Base-by-base conservation (phyloP, 2,113 vertebrate genomes). In the Microcebus griseorufus region DNA sequence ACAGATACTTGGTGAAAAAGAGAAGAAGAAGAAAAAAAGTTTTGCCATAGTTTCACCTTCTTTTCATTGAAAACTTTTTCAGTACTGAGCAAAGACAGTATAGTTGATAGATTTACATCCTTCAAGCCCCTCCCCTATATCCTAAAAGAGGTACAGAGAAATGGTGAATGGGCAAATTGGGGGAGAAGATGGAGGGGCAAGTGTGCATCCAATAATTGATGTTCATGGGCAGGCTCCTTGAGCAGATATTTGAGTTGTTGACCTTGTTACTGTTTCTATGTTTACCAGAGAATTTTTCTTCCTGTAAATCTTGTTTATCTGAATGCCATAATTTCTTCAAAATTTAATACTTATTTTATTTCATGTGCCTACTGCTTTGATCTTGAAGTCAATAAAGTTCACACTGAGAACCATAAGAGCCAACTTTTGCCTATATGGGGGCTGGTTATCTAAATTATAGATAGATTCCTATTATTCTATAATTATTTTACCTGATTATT, bases 261-360 rank as follows among this genome's bases (percentile, higher is more conserved):
- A 58, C 51, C 32, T 75, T 86, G 22, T 93, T 96, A 51, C 9
- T 87, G 3, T 83, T 92, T 13, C 22, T 89, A 5, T 83, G 9
- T 62, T 84, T 84, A 88, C 18, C 58, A 29, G 7, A 60, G 7
- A 60, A 17, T 51, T 94, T 93, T 90, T 93, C 80, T 73, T 82
- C 27, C n/a, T 92, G 0, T 93, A 69, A 94, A 79, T 89, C 34
- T 70, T 90, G 9, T 83, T 18, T 10, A 58, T 62, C 22, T 60
- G 45, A 90, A 82, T 80, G 32, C 55, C 23, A 78, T 88, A 53
- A 69, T 87, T 83, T 92, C 18, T 48, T 87, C 51, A 79, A 95
- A 75, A 94, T 95, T 82, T 85, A 89, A 48, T 83, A 85, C 60
- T 85, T 90, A 14, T 39, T 94, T 90, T 72, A 82, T 62, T 92